phyloP scores from a whole-genome alignment of 2,113 vertebrate genomes.

The Dicerorhinus sumatrensis region DNA sequence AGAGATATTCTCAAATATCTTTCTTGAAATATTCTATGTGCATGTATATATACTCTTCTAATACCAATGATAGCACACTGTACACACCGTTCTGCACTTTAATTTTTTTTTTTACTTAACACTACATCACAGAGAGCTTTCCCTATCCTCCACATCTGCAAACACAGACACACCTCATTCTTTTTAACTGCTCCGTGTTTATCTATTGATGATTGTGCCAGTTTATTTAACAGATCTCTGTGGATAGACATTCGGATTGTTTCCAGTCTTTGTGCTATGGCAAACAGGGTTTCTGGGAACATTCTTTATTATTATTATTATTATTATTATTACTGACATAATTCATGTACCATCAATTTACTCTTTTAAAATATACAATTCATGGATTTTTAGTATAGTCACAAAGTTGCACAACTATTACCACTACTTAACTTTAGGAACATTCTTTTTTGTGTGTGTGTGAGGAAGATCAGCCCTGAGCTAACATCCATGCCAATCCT shows the following conservation, averaged over 20 bases:
- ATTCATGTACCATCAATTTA: background rate
- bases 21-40: slow-evolving; percentile 11
- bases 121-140: background rate
- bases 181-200: background rate
- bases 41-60: background rate
- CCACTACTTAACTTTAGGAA: background rate
- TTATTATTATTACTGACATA: background rate
- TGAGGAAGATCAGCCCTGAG: no score
- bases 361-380: background rate
- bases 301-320: background rate
- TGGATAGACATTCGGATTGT: background rate
- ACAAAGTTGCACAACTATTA: background rate
- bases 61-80: background rate
- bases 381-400: background rate
- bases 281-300: background rate
- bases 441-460: no score
- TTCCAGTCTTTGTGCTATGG: background rate
- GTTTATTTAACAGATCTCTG: background rate
- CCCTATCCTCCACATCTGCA: background rate
- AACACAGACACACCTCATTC: background rate
- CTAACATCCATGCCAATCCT: no score
- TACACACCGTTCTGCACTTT: background rate
- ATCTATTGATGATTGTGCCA: background rate
- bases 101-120: background rate
- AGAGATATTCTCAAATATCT: background rate